These are phyloP conservation scores for Otis tarda DNA, from an alignment of 2,113 vertebrate genomes.

Conservation along the genomic window DNA sequence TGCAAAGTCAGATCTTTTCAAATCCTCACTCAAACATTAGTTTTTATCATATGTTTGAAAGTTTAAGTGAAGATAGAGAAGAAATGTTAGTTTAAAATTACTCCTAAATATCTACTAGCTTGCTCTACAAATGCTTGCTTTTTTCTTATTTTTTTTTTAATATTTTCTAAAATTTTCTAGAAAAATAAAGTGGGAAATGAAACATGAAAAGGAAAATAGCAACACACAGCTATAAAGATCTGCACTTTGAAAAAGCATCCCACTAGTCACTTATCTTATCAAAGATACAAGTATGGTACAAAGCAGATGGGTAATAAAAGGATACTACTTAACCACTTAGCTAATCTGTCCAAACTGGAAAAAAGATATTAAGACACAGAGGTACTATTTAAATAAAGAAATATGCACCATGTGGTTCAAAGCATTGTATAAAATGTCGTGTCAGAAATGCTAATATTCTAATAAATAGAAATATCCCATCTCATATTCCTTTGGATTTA, in stretches of 20 bases:
- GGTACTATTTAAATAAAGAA: conserved; percentile 21
- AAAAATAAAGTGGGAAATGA: not conserved
- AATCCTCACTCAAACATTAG: not conserved
- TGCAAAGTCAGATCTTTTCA: not conserved
- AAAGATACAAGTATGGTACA: not conserved
- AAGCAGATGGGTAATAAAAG: not conserved
- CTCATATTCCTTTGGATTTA: conserved; percentile 18
- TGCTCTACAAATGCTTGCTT: not conserved
- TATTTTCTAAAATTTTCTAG: not conserved
- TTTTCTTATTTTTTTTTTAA: not conserved
- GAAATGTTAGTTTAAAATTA: not conserved
- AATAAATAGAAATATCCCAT: not conserved
- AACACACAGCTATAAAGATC: not conserved
- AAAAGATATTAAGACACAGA: not conserved
- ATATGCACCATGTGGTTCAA: not conserved
- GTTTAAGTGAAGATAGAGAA: not conserved
- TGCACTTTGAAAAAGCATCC: not conserved
- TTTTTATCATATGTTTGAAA: not conserved
- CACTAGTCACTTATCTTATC: not conserved
- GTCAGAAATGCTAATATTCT: conserved; percentile 39
- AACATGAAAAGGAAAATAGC: not conserved
- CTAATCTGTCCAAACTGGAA: conserved; percentile 12
- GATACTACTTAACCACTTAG: not conserved
- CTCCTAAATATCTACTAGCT: not conserved
- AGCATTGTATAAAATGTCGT: not conserved